Conservation (phyloP, 2,797 vertebrate species). For the Falco peregrinus region DNA sequence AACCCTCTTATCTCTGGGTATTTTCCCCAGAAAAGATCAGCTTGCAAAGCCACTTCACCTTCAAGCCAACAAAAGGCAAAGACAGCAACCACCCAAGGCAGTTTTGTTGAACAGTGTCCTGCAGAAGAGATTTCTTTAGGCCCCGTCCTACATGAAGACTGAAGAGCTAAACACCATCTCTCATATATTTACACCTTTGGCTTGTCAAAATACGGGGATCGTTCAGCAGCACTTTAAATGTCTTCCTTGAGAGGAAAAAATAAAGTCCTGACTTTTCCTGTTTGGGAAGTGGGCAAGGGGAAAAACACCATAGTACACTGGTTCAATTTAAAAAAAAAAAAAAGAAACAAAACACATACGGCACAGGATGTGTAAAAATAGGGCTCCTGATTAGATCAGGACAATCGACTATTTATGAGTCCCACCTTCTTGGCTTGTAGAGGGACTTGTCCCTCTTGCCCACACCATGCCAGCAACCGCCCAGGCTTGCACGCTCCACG, state of each 20-base stretch:
- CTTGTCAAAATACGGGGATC: neutral
- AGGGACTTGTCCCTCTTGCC: neutral
- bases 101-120: rapidly evolving
- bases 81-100: rapidly evolving
- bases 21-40: neutral
- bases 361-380: constrained; percentile 68
- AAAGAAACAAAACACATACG: neutral
- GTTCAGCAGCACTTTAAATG: neutral
- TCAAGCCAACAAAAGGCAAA: neutral
- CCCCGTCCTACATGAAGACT: rapidly evolving
- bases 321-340: neutral
- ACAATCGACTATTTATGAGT: neutral
- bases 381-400: constrained; percentile 31
- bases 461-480: rapidly evolving
- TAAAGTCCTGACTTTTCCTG: constrained; percentile 53
- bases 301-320: neutral
- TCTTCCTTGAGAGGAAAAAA: constrained; percentile 39
- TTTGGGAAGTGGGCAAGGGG: constrained; percentile 35
- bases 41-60: neutral
- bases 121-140: rapidly evolving
- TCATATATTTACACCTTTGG: neutral
- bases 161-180: neutral
- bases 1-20: neutral
- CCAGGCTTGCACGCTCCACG: rapidly evolving
- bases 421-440: neutral